Conservation (phyloP, 2,888 invertebrate genomes). For the Ferdinandea cuprea region DNA sequence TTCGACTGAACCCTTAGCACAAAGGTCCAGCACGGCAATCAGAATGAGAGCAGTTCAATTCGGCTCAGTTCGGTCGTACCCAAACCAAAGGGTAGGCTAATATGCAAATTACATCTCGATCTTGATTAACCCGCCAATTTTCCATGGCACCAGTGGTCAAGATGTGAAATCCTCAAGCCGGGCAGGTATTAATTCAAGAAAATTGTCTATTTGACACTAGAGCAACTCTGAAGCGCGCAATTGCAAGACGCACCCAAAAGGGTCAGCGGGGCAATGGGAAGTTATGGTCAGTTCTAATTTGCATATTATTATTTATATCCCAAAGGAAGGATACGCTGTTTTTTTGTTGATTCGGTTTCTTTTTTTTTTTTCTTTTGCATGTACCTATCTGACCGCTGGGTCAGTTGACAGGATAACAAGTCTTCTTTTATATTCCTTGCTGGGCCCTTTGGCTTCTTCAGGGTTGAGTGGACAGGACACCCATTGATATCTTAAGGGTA, state of each 20-base stretch:
- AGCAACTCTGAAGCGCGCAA: constrained; percentile 53
- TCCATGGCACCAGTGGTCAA: constrained; percentile 73
- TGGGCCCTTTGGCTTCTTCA: constrained; percentile 61
- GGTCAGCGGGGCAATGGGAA: constrained; percentile 70
- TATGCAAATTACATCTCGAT: constrained; percentile 73
- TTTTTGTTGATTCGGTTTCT: constrained; percentile 9
- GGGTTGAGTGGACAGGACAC: constrained; percentile 66
- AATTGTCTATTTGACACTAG: constrained; percentile 71
- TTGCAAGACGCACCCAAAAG: constrained; percentile 32
- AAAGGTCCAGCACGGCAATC: constrained; percentile 72
- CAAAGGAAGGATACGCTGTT: constrained; percentile 16
- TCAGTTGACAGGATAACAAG: constrained; percentile 70
- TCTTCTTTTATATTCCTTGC: constrained; percentile 23
- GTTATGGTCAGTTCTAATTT: constrained; percentile 71
- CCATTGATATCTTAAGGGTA: constrained; percentile 59
- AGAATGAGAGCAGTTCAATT: constrained; percentile 68
- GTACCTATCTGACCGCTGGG: constrained; percentile 60
- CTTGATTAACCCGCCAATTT: constrained; percentile 75
- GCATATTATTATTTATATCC: constrained; percentile 72
- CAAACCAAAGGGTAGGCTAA: constrained; percentile 46
- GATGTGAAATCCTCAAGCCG: constrained; percentile 49
- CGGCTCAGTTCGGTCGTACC: constrained; percentile 8
- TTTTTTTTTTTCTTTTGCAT: not conserved
- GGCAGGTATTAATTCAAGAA: constrained; percentile 71
- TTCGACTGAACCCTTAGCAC: constrained; percentile 61